phyloP scores from a whole-genome alignment of 2,888 invertebrate genomes.

The Zygothrica quintamaculata region DNA sequence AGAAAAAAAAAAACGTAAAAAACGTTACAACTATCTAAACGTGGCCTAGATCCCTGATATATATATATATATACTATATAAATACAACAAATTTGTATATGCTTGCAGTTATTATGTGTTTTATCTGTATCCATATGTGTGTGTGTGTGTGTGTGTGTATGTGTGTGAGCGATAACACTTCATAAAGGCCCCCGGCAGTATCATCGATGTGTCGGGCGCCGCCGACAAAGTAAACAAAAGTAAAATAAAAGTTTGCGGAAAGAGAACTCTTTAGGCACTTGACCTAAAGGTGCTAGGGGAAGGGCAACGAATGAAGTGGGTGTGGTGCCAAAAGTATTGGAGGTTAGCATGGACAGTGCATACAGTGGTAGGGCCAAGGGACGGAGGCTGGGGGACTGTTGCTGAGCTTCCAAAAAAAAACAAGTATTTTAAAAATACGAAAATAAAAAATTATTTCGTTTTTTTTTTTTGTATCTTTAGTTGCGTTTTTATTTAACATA shows the following conservation, averaged over 20 bases:
- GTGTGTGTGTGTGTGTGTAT: conserved; percentile 27
- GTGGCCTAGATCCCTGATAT: conserved; percentile 13
- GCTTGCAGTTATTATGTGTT: conserved; percentile 25
- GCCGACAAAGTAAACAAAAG: conserved; percentile 58
- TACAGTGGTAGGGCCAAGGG: background rate
- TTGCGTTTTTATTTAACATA: conserved; percentile 47
- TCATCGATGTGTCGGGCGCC: conserved; percentile 50
- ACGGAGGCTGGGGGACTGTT: conserved; percentile 3
- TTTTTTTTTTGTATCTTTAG: conserved; percentile 8
- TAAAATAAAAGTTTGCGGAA: conserved; percentile 37
- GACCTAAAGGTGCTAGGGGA: conserved; percentile 32
- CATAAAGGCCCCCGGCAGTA: conserved; percentile 19
- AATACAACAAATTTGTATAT: no score
- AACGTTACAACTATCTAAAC: conserved; percentile 10
- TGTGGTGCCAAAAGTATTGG: background rate
- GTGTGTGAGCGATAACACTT: conserved; percentile 42
- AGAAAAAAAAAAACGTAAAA: background rate
- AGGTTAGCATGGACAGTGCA: no score
- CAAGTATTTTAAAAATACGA: conserved; percentile 53
- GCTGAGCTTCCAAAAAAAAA: conserved; percentile 25
- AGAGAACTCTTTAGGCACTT: conserved; percentile 33
- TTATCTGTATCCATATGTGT: conserved; percentile 32
- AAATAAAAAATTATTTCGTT: conserved; percentile 2
- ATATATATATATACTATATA: conserved; percentile 2
- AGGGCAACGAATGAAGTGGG: background rate